phyloP scores from a whole-genome alignment of 2,888 invertebrate genomes.

The Rotaria sp. region DNA sequence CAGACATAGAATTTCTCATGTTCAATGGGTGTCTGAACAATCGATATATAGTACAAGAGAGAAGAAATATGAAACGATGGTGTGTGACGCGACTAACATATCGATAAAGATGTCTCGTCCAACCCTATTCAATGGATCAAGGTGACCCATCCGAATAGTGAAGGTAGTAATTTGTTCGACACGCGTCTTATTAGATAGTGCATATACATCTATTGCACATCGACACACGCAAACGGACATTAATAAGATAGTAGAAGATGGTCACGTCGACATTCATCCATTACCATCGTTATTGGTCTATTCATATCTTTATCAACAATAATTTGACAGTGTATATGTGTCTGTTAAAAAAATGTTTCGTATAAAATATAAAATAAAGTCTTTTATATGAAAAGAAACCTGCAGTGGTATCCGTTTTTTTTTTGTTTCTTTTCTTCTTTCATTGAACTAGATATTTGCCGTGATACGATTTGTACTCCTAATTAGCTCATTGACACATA shows the following conservation, averaged over 20 bases:
- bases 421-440: neutral
- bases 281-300: neutral
- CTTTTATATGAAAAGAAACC: neutral
- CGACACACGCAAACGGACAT: neutral
- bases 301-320: neutral
- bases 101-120: slow-evolving; percentile 15
- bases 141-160: neutral
- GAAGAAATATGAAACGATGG: slow-evolving; percentile 4
- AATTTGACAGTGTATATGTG: neutral
- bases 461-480: neutral
- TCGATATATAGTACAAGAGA: neutral
- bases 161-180: slow-evolving; percentile 13
- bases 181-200: slow-evolving; percentile 24
- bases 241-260: neutral
- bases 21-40: slow-evolving; percentile 15
- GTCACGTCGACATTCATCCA: neutral
- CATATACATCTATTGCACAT: neutral
- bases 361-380: neutral
- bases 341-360: neutral
- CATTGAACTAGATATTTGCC: slow-evolving; percentile 2
- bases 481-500: slow-evolving; percentile 24
- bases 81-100: neutral
- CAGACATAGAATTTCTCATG: slow-evolving; percentile 10
- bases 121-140: neutral
- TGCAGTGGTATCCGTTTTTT: neutral